phyloP scores from a whole-genome alignment of 2,113 vertebrate genomes.

The Setophaga petechia region DNA sequence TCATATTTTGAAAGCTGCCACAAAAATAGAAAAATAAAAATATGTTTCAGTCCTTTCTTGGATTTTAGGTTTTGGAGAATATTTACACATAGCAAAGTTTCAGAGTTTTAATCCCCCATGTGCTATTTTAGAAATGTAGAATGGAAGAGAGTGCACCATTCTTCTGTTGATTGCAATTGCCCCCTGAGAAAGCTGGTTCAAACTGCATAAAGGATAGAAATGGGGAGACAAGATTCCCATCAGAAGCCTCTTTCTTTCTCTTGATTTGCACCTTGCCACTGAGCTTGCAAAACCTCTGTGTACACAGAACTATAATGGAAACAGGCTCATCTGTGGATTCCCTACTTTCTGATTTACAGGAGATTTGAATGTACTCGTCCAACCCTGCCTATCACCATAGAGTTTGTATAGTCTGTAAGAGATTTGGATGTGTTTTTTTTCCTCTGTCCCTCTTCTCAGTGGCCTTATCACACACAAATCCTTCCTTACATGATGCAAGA shows the following conservation, averaged over 20 bases:
- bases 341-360: not conserved
- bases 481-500: not conserved
- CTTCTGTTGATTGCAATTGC: not conserved
- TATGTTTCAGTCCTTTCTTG: conserved; percentile 25
- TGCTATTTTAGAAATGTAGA: not conserved
- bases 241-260: not conserved
- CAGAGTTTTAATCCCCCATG: not conserved
- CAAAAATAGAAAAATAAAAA: conserved; percentile 63
- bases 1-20: conserved; percentile 68
- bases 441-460: not conserved
- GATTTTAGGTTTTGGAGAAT: conserved; percentile 26
- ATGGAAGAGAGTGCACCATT: not conserved
- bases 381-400: not conserved
- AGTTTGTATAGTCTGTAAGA: not conserved
- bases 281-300: not conserved
- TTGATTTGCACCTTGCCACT: not conserved
- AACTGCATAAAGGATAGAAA: not conserved
- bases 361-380: not conserved
- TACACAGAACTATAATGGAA: not conserved
- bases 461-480: not conserved
- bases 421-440: not conserved
- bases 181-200: not conserved
- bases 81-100: not conserved
- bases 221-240: not conserved
- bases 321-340: not conserved